Conservation (phyloP, 2,113 vertebrate species). For the Callorhinus ursinus region DNA sequence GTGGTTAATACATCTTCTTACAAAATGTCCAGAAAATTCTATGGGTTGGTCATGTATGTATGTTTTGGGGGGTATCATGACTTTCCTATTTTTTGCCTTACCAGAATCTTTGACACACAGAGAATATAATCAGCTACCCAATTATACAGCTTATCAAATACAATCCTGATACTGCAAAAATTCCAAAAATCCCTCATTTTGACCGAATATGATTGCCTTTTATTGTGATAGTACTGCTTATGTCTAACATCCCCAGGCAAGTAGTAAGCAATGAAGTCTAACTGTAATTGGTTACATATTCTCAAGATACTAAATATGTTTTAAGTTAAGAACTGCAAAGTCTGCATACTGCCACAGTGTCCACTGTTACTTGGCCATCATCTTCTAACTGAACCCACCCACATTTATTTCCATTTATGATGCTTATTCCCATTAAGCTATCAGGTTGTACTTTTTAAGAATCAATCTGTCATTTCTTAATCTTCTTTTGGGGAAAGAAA, state of each 20-base stretch:
- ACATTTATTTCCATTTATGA: background rate
- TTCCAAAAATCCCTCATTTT: background rate
- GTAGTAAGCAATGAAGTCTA: background rate
- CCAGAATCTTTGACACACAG: background rate
- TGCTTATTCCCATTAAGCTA: background rate
- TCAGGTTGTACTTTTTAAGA: background rate
- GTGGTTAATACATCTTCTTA: background rate
- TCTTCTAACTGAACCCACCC: background rate
- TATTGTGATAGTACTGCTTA: background rate
- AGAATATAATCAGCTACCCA: background rate
- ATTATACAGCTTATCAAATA: background rate
- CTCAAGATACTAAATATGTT: background rate
- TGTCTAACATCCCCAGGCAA: background rate
- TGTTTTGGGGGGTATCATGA: background rate
- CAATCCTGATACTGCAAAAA: background rate
- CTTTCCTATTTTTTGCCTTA: background rate
- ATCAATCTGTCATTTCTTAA: background rate
- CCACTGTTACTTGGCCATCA: background rate
- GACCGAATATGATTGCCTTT: background rate
- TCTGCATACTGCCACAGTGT: background rate
- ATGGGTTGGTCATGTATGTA: rapidly evolving
- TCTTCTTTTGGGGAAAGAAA: background rate
- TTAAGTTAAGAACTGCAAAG: background rate
- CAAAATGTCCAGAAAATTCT: background rate
- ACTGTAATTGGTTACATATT: background rate